Evolutionary conservation across 2,113 vertebrate genomes (phyloP), one percentile per base, ranked within the genome.

Genomic region (Coptodon bakossiorum): DNA sequence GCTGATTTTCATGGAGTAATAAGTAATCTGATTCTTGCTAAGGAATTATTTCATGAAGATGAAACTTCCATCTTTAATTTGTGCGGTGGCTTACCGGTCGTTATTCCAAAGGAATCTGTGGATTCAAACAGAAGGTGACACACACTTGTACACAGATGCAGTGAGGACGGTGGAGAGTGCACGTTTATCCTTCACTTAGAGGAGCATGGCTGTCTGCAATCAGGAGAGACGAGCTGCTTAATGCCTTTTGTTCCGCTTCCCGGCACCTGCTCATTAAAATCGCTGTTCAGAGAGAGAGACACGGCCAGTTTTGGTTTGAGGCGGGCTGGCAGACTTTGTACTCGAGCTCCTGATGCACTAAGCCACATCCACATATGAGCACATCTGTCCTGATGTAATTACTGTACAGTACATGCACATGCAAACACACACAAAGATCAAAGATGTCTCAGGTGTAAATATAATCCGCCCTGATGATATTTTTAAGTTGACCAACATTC

Each of bases 221-320:
- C 92, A 91, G 54, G 56, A 89, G 80, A 91, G 50, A 88, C 16
- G 73, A 86, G 87, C 87, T 86, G 86, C 81, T 89, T 78, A 82
- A 52, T 78, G 81, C 45, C 88, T 85, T 88, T 88, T 90, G 88
- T 91, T 76, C 83, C 59, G 48, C 27, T 80, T 88, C 82, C 57
- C 45, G 87, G 86, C 91, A 92, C 88, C 91, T 91, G 89, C 94
- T 93, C 92, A 92, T 93, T 89, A 91, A 91, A 93, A 89, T 57
- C 56, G 73, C 19, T 5, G 73, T 79, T 93, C 80, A 71, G 45
- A 88, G 45, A 52, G 43, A 9, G n/a, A 86, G 40, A 82, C 56
- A 13, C 54, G 43, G 71, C 40, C 52, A 9, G 13, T 63, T 48
- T 86, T 85, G 71, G 53, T 80, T 80, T 61, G 14, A 66, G 34